These are phyloP conservation scores for Passerculus sandwichensis DNA, from an alignment of 2,797 vertebrate species.

Conservation along the genomic window DNA sequence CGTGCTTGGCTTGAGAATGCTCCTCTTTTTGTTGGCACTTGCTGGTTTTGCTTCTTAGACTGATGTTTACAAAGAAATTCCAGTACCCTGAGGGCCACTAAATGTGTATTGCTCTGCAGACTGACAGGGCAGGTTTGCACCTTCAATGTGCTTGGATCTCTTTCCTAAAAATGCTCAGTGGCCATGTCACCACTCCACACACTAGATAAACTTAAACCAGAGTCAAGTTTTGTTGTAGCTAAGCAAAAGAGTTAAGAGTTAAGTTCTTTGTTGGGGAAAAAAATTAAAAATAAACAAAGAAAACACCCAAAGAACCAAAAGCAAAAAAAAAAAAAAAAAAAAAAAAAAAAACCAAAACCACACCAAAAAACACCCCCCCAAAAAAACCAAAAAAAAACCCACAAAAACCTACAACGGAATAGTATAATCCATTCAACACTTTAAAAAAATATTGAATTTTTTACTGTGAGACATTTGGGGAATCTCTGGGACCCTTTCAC, in stretches of 20 bases:
- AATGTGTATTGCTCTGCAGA: not conserved
- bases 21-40: constrained; percentile 45
- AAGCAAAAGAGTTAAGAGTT: not conserved
- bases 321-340: not conserved
- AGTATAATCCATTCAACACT: not conserved
- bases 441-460: not conserved
- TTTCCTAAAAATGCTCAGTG: not conserved
- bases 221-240: not conserved
- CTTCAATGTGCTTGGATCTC: not conserved
- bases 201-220: not conserved
- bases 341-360: not conserved
- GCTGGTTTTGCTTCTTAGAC: constrained; percentile 8
- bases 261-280: not conserved
- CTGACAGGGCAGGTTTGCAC: not conserved
- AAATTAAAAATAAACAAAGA: not conserved
- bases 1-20: not conserved
- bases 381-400: too few species aligned
- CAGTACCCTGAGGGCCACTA: not conserved
- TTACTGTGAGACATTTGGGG: not conserved
- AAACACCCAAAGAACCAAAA: not conserved
- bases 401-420: not conserved
- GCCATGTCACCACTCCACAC: not conserved
- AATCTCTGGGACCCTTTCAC: not conserved
- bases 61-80: constrained; percentile 27
- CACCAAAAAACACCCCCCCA: not conserved